phyloP scores from a whole-genome alignment of 2,797 vertebrate species.

The Platyrinchus mystaceus region DNA sequence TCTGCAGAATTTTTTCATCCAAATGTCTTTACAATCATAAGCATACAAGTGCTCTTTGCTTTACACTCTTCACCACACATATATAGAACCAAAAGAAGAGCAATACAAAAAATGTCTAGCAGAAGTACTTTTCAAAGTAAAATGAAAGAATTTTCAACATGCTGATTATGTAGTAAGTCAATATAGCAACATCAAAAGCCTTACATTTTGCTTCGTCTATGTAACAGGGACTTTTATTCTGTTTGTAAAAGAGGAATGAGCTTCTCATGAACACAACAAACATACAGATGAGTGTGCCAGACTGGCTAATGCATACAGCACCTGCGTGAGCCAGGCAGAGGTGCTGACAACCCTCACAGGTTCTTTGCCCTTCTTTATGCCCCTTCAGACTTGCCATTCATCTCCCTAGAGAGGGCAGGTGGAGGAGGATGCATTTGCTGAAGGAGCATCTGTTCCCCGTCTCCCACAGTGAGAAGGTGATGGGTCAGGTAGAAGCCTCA shows the following conservation, averaged over 20 bases:
- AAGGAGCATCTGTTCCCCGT: background rate
- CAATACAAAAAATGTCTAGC: background rate
- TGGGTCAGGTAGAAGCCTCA: background rate
- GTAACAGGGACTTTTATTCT: background rate
- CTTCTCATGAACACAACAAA: background rate
- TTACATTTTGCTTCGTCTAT: background rate
- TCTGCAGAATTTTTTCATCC: constrained; percentile 30
- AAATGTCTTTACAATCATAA: background rate
- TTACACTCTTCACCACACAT: background rate
- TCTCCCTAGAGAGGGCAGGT: constrained; percentile 17
- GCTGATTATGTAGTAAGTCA: background rate
- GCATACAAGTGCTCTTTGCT: background rate
- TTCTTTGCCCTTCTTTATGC: background rate
- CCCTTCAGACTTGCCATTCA: background rate
- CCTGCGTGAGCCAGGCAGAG: background rate
- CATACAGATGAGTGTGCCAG: accelerated
- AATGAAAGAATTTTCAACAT: constrained; percentile 23
- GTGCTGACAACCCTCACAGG: background rate
- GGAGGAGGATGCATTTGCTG: background rate
- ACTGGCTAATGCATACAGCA: background rate
- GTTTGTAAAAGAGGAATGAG: background rate
- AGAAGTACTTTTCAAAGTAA: background rate
- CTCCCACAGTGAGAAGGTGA: background rate
- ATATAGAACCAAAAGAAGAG: background rate
- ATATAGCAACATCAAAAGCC: background rate